Evolutionary conservation across 2,113 vertebrate species (phyloP).

Genomic region (Symphodus melops): DNA sequence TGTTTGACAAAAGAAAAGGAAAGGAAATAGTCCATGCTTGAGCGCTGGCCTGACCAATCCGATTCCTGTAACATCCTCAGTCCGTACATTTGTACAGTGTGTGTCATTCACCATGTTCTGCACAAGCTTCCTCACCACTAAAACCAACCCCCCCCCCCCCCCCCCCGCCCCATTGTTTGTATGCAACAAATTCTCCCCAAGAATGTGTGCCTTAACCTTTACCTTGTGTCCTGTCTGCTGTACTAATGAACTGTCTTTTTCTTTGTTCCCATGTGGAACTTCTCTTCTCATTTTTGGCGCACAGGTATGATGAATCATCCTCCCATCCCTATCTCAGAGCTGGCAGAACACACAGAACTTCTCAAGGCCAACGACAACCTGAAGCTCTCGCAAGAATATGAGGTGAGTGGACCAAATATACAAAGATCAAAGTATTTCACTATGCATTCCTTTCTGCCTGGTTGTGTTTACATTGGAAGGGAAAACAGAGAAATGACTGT

Average conservation of each 20-base stretch:
- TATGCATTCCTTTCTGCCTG: constrained; percentile 46
- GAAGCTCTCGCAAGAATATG: constrained; percentile 98
- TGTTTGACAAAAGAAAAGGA: neutral
- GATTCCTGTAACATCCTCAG: constrained; percentile 44
- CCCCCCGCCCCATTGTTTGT: constrained; percentile 48
- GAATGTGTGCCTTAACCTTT: neutral
- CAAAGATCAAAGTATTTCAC: constrained; percentile 23
- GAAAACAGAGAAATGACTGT: constrained; percentile 15
- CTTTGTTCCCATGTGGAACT: constrained; percentile 26
- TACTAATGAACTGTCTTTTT: constrained; percentile 31
- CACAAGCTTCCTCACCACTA: constrained; percentile 73
- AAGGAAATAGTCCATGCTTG: constrained; percentile 33
- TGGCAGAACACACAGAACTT: constrained; percentile 95
- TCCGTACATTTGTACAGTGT: constrained; percentile 38
- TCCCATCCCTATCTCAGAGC: constrained; percentile 93
- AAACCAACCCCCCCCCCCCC: constrained; percentile 51
- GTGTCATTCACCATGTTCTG: constrained; percentile 49
- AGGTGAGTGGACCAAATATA: constrained; percentile 84
- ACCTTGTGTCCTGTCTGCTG: neutral
- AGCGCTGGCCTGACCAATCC: constrained; percentile 78
- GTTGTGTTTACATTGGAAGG: constrained; percentile 43
- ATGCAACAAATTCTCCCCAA: constrained; percentile 22
- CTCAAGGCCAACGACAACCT: constrained; percentile 99
- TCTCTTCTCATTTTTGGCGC: constrained; percentile 40
- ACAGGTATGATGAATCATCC: constrained; percentile 98